Base-by-base conservation (phyloP, 2,797 vertebrate genomes). In the Muraenolepis orangiensis region DNA sequence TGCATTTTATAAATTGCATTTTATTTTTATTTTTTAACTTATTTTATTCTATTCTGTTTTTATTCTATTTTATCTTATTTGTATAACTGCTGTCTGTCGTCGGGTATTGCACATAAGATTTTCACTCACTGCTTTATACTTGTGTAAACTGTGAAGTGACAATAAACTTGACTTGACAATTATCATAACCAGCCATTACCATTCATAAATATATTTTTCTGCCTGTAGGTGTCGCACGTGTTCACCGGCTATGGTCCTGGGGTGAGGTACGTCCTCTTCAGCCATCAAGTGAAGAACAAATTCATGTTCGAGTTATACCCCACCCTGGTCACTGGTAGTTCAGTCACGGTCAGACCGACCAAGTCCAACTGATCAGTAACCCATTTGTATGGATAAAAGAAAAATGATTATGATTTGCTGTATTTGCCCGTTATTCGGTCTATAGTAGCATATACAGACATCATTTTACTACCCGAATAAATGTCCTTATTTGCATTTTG, bases 171-270 rank as follows among this genome's bases (percentile, higher is more conserved):
- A n/a, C n/a, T n/a, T n/a, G n/a, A n/a, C n/a, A n/a, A n/a, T n/a
- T n/a, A n/a, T n/a, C n/a, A 23, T 57, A 11, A 57, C 51, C n/a
- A 57, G 1, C 51, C n/a, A 23, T 57, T n/a, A 6, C 23, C 6
- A 23, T 57, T n/a, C 20, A 57, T 28, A 29, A 30, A 11, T 80
- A 34, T 84, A 26, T 81, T 2, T 82, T 70, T 86, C 31, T 83
- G 71, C 72, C 83, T 86, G 46, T 76, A 97, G 96, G 95, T 97
- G 83, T 94, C 93, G 0, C 93, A 95, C 0, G 90, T 95, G 72
- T 96, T 97, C 90, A 91, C 90, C 28, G 87, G 86, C n/a, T 97
- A 96, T 0, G 95, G 95, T 0, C 86, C 94, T 0, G 95, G 96
- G 0, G 93, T 95, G 72, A 91, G 95, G 66, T 93, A 93, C 0